Percentiles rank a stretch among this genome's conserved stretches.
Conservation (phyloP, 2,888 invertebrate genomes). For the Eudasyphora cyanicolor region DNA sequence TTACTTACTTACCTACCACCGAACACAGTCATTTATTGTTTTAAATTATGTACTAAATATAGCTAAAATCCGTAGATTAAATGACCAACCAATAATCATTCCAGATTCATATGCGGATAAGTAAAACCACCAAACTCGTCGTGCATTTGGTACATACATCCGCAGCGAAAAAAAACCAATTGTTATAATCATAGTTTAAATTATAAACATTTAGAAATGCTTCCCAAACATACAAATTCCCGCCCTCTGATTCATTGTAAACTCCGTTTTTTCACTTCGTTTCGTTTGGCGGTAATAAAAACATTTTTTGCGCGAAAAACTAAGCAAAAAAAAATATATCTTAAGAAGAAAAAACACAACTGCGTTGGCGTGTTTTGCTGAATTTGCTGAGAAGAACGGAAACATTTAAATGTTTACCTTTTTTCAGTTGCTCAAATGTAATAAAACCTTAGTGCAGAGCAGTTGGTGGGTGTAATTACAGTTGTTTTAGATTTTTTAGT, state of each 20-base stretch:
- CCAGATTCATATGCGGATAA: conserved; percentile 9
- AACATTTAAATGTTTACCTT: background rate
- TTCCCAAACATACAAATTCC: background rate
- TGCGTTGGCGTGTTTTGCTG: conserved; percentile 3
- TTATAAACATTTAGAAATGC: background rate
- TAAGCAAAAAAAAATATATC: background rate
- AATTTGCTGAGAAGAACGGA: conserved; percentile 8
- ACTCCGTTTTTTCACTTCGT: background rate
- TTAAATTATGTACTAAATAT: conserved; percentile 16
- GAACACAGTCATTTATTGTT: conserved; percentile 4
- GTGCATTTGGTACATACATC: background rate
- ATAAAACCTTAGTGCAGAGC: background rate
- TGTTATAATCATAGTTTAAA: background rate
- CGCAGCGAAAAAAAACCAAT: background rate
- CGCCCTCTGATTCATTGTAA: background rate
- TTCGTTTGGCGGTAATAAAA: background rate
- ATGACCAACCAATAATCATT: conserved; percentile 30
- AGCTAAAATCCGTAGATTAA: background rate
- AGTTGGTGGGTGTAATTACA: conserved; percentile 15
- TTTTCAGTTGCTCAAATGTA: background rate
- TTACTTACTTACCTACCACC: background rate
- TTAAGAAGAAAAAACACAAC: no score
- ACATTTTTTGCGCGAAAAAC: background rate
- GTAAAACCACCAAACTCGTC: background rate
- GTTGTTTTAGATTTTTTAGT: background rate